Conservation (phyloP, 2,797 vertebrate genomes). For the Dallia pectoralis region DNA sequence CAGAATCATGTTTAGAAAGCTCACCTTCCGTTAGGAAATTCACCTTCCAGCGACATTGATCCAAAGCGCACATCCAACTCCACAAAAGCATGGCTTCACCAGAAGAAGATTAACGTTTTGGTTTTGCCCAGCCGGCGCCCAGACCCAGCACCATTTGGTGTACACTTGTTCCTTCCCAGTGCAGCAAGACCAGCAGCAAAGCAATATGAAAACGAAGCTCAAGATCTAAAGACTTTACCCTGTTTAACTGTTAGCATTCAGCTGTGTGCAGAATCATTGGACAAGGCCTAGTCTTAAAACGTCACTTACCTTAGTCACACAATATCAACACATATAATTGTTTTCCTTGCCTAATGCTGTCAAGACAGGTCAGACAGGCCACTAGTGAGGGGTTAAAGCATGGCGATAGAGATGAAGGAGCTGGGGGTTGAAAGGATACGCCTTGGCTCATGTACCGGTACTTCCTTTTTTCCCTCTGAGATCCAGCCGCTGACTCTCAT, state of each 20-base stretch:
- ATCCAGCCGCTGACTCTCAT: constrained; percentile 56
- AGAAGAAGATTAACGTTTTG: too few relatives aligned
- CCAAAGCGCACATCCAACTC: too few relatives aligned
- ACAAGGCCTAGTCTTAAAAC: constrained; percentile 35
- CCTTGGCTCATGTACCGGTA: constrained; percentile 51
- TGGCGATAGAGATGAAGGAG: constrained; percentile 25
- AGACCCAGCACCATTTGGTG: constrained; percentile 10
- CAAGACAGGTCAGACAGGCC: constrained; percentile 22
- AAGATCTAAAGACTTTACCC: background rate
- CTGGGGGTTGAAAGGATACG: constrained; percentile 39
- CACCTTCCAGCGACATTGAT: too few relatives aligned
- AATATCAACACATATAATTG: constrained; percentile 17
- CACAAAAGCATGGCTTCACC: too few relatives aligned
- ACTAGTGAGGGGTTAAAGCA: constrained; percentile 28
- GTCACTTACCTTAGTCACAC: constrained; percentile 15
- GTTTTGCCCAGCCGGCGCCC: too few relatives aligned
- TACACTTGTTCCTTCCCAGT: constrained; percentile 13
- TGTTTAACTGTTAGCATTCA: background rate
- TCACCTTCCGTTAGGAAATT: too few relatives aligned
- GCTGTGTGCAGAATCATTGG: background rate
- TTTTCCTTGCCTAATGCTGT: constrained; percentile 32
- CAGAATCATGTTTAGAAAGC: too few relatives aligned
- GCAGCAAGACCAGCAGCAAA: constrained; percentile 6
- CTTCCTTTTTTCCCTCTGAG: constrained; percentile 56
- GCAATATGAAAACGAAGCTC: background rate